Conservation (phyloP, 2,113 vertebrate species). For the Xyliphius kryptos region DNA sequence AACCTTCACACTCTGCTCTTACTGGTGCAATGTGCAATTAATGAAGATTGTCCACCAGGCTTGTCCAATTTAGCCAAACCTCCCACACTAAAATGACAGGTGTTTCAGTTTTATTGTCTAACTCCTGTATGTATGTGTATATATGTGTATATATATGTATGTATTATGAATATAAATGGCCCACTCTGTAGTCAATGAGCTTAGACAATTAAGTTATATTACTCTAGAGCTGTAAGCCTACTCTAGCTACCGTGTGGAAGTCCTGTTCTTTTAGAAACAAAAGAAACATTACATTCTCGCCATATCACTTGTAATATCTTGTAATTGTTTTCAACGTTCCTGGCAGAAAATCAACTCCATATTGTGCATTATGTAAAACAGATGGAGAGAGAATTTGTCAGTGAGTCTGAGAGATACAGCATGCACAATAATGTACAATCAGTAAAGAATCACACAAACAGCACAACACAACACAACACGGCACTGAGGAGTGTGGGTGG, state of each 20-base stretch:
- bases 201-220: neutral
- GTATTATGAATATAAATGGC: too few species aligned
- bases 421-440: conserved; percentile 1
- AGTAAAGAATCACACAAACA: conserved; percentile 4
- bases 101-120: too few species aligned
- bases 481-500: conserved; percentile 46
- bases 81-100: too few species aligned
- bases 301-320: neutral
- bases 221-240: neutral
- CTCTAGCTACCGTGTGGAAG: neutral
- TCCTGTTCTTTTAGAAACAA: neutral
- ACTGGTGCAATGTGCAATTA: too few species aligned
- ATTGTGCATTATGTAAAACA: conserved; percentile 10
- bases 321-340: neutral
- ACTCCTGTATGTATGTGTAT: too few species aligned
- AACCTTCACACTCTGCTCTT: too few species aligned
- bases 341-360: conserved; percentile 1
- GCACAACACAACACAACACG: conserved; percentile 32
- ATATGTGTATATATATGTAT: too few species aligned
- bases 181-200: neutral
- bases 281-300: neutral
- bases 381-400: conserved; percentile 5
- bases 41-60: too few species aligned
- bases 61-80: too few species aligned
- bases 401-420: neutral